A percentile compares a stretch with the other conserved stretches of the same genome.
Evolutionary conservation across 2,113 vertebrate species (phyloP).

Genomic region (Pardalotus punctatus): DNA sequence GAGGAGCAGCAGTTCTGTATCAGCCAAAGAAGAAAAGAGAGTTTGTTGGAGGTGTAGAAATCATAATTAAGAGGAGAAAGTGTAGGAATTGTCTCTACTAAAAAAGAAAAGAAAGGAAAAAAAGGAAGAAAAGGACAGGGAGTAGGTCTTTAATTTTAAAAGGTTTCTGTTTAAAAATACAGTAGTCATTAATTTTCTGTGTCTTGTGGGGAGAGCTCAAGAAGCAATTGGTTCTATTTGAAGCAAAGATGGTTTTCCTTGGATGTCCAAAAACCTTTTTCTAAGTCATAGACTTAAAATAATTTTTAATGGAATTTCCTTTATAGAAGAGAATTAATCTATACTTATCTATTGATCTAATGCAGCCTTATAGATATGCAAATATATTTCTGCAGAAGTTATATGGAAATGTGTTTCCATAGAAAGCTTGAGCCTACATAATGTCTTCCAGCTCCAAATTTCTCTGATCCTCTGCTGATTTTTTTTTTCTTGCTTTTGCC

Average conservation of each 20-base stretch:
- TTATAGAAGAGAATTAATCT: not conserved
- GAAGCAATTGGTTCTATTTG: not conserved
- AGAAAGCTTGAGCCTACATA: not conserved
- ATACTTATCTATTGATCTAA: not conserved
- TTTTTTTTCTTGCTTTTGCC: not conserved
- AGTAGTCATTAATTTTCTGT: not conserved
- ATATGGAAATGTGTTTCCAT: not conserved
- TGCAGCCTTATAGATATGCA: not conserved
- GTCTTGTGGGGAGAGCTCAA: not conserved
- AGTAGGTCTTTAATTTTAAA: not conserved
- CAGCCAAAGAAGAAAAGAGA: not conserved
- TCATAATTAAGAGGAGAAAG: not conserved
- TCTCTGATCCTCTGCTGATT: not conserved
- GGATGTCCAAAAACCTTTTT: not conserved
- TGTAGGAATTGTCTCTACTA: not conserved
- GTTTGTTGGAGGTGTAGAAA: not conserved
- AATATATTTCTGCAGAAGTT: not conserved
- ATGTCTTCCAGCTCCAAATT: not conserved
- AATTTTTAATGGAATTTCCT: not conserved
- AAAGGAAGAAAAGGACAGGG: fast-evolving
- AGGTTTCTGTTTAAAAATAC: not conserved
- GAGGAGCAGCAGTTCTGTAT: too few relatives aligned
- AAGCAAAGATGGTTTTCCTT: not conserved
- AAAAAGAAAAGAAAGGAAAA: not conserved
- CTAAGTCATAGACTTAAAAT: not conserved